phyloP scores from a whole-genome alignment of 1,140 invertebrate species.

The Ceratina calcarata region DNA sequence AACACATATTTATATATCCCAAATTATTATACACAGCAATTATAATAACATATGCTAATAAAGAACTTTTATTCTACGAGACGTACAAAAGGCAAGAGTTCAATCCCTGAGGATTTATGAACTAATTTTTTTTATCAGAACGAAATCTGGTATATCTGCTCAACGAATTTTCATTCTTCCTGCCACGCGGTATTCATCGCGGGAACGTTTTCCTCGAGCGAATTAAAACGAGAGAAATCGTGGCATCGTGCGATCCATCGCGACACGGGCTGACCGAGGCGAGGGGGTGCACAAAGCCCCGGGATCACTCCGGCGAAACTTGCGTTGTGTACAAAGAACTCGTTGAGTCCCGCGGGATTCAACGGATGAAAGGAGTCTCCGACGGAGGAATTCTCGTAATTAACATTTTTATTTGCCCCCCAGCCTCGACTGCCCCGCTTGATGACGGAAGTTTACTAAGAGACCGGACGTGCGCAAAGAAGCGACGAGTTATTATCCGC shows the following conservation, averaged over 20 bases:
- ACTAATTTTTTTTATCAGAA: too few species aligned
- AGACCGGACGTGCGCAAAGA: conserved; percentile 13
- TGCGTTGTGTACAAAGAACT: conserved; percentile 44
- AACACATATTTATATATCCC: too few species aligned
- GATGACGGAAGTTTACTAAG: conserved; percentile 18
- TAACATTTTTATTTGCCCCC: conserved; percentile 45
- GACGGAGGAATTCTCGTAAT: conserved; percentile 26
- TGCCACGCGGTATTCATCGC: neutral
- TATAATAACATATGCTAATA: too few species aligned
- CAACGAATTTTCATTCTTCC: neutral
- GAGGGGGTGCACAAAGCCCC: neutral
- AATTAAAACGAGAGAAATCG: neutral
- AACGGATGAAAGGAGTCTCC: conserved; percentile 15
- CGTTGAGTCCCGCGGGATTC: conserved; percentile 9
- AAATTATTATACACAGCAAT: too few species aligned
- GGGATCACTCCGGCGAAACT: neutral
- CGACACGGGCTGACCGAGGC: too few species aligned
- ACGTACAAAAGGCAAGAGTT: too few species aligned
- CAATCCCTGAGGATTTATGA: too few species aligned
- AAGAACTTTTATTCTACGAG: too few species aligned
- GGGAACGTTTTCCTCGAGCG: neutral
- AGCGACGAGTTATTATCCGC: conserved; percentile 30
- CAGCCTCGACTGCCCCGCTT: neutral
- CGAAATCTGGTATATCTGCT: too few species aligned
- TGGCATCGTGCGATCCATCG: neutral